These are phyloP conservation scores for Macropus fuliginosus DNA, from an alignment of 2,797 vertebrate genomes.

Conservation along the genomic window DNA sequence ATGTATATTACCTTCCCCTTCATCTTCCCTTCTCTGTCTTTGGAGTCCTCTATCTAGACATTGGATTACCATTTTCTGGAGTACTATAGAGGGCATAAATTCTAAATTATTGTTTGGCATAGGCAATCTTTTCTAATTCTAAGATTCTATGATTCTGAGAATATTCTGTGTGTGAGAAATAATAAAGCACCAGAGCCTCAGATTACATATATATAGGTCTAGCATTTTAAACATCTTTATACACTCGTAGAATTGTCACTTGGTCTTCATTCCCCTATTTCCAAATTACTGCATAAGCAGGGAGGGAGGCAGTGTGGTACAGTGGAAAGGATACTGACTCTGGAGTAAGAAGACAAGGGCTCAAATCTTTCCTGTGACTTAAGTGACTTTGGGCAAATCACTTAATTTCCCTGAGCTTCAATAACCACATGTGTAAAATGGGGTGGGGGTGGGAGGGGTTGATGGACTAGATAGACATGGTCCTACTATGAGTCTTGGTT, in stretches of 20 bases:
- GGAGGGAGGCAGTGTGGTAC: neutral
- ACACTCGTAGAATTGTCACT: neutral
- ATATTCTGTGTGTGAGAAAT: neutral
- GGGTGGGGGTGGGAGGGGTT: accelerated
- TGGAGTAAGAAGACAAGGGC: neutral
- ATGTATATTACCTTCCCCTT: neutral
- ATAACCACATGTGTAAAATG: neutral
- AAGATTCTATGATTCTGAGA: neutral
- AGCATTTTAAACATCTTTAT: neutral
- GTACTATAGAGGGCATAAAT: neutral
- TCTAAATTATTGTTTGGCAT: neutral
- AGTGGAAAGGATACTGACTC: neutral
- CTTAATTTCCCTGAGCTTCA: neutral
- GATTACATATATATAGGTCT: neutral
- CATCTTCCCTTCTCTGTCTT: neutral
- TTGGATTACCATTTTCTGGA: neutral
- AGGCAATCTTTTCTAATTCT: neutral
- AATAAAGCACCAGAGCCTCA: neutral
- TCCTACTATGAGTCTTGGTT: neutral
- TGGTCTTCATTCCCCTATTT: conserved; percentile 33
- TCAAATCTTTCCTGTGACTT: neutral
- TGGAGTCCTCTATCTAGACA: neutral
- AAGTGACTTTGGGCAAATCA: neutral
- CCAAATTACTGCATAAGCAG: neutral
- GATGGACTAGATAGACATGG: neutral